These are phyloP conservation scores for Diadema setosum DNA, from an alignment of 35 echinoderm and acorn worm genomes.

Conservation along the genomic window DNA sequence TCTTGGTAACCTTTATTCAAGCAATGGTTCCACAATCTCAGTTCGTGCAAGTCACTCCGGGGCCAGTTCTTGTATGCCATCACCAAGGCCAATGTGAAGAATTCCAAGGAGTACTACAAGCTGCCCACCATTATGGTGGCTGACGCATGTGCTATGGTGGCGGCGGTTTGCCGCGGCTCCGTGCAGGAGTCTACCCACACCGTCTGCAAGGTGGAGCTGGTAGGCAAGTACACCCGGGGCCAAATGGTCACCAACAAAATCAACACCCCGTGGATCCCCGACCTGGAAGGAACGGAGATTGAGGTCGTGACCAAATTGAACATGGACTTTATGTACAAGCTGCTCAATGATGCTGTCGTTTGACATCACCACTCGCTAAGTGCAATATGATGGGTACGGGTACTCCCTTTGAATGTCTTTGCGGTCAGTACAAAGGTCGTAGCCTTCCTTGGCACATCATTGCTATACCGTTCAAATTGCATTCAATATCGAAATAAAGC, in stretches of 20 bases:
- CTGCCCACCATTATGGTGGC: background rate
- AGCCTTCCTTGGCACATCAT: no score
- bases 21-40: slow-evolving; percentile 30
- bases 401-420: no score
- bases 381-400: no score
- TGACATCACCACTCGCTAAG: no score
- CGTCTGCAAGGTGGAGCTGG: slow-evolving; percentile 6
- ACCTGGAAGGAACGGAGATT: background rate
- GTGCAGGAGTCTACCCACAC: background rate
- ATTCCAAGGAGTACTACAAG: background rate
- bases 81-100: background rate
- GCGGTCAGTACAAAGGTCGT: no score
- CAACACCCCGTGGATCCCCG: background rate
- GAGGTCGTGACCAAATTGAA: background rate
- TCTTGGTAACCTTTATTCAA: no score
- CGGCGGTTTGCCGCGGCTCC: background rate
- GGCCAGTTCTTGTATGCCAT: slow-evolving; percentile 2
- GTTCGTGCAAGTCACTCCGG: background rate
- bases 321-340: background rate
- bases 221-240: slow-evolving; percentile 10
- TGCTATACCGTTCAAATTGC: no score
- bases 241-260: slow-evolving; percentile 5
- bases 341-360: background rate
- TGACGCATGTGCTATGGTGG: slow-evolving; percentile 35
- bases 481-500: no score